Evolutionary conservation across 2,797 vertebrate genomes (phyloP), one percentile per base, ranked within the genome.

Genomic region (Tokudaia muenninki): DNA sequence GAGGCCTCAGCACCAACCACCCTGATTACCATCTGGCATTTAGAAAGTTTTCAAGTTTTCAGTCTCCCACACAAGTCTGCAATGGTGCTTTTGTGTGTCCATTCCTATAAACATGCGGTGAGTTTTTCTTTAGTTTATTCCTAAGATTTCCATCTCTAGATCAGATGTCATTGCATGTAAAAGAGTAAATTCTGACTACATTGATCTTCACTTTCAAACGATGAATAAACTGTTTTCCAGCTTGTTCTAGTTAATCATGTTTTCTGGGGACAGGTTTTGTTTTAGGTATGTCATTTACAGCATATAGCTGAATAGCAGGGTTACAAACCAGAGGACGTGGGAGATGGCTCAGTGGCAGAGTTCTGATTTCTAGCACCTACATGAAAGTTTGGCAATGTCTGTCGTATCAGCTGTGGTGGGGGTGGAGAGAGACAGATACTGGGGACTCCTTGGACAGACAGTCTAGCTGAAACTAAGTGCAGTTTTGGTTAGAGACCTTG

Each of bases 51-150:
- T 75, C 55, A 81, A 3, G 80, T 92, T 88, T 94, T 92, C 13
- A 31, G 22, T 92, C 24, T 91, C 65, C 12, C 5, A 47, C 87
- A 72, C 29, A 91, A 47, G 61, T 79, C 21, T 88, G 6, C 34
- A 17, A 22, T 19, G 34, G 84, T 31, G 21, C 21, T 88, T 97
- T 57, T 78, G 89, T 50, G n/a, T 1, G 3, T 29, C 19, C 0
- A 31, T 75, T 52, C 92, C 61, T 93, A 41, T 78, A 89, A 24
- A 82, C 1, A 61, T 31, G 8, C 6, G 24, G 0, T 16, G n/a
- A 83, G 5, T 93, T 94, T 93, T 94, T 80, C 67, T 83, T 80
- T 86, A 91, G 67, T 16, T 63, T 93, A 59, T 41, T 37, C 22
- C 47, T 59, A 31, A 31, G 47, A 55, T 84, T 57, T 17, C 29